phyloP scores from a whole-genome alignment of 2,888 invertebrate genomes.

The Andrena trimmerana region DNA sequence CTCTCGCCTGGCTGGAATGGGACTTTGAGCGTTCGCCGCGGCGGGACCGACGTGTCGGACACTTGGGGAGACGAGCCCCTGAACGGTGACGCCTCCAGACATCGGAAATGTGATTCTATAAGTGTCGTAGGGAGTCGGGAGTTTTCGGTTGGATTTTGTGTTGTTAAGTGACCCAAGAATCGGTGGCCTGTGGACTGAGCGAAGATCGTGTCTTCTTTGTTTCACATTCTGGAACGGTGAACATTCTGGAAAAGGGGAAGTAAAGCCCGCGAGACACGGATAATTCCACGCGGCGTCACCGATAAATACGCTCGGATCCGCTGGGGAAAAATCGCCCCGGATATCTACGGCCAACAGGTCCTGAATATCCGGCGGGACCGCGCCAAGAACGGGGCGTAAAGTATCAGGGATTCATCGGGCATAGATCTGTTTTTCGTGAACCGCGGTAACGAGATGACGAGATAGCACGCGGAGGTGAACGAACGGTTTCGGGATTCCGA shows the following conservation, averaged over 20 bases:
- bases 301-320: constrained; percentile 34
- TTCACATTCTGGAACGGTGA: background rate
- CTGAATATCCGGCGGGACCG: constrained; percentile 42
- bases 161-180: background rate
- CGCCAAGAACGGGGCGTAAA: constrained; percentile 45
- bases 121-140: background rate
- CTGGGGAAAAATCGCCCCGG: constrained; percentile 11
- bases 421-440: constrained; percentile 59
- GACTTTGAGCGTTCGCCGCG: background rate
- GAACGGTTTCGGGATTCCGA: constrained; percentile 51
- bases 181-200: background rate
- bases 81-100: background rate
- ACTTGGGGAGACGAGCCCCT: background rate
- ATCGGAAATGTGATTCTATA: constrained; percentile 8
- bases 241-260: constrained; percentile 20
- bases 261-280: constrained; percentile 11
- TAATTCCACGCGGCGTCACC: constrained; percentile 24
- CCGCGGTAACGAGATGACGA: constrained; percentile 61
- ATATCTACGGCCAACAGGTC: constrained; percentile 45
- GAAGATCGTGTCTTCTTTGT: background rate
- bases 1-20: background rate
- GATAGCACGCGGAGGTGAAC: constrained; percentile 63
- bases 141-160: background rate
- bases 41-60: background rate
- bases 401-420: constrained; percentile 64